Evolutionary conservation across 2,888 invertebrate genomes (phyloP).

Genomic region (Boloria selene): DNA sequence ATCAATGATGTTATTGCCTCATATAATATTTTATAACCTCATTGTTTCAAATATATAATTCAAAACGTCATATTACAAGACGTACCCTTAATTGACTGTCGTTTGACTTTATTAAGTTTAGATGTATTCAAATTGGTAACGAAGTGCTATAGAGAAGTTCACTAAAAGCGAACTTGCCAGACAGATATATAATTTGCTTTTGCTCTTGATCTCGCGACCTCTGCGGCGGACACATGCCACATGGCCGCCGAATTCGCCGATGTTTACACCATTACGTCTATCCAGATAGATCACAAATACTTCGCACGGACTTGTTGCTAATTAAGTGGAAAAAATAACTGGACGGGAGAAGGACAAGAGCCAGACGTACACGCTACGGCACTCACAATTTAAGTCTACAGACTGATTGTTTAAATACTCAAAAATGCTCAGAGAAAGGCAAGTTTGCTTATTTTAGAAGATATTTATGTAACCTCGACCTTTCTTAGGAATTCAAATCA

Average conservation of each 20-base stretch:
- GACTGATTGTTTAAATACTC: slow-evolving; percentile 1
- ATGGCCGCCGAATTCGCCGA: slow-evolving; percentile 4
- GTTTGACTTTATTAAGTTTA: too few relatives aligned
- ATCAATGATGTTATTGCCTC: too few relatives aligned
- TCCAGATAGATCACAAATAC: slow-evolving; percentile 11
- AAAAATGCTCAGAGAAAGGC: background rate
- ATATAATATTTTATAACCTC: too few relatives aligned
- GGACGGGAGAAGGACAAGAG: background rate
- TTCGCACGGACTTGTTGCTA: slow-evolving; percentile 2
- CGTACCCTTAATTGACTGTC: too few relatives aligned
- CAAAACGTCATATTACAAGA: too few relatives aligned
- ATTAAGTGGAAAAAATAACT: slow-evolving; percentile 16
- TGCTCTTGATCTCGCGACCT: background rate
- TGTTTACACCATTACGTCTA: slow-evolving; percentile 24
- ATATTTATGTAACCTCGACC: background rate
- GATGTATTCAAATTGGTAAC: too few relatives aligned
- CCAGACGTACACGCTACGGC: background rate
- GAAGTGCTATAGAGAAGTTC: too few relatives aligned
- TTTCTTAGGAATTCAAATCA: background rate
- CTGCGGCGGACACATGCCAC: background rate
- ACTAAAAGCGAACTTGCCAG: too few relatives aligned
- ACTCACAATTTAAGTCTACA: background rate
- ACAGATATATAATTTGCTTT: too few relatives aligned
- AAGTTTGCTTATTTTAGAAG: background rate
- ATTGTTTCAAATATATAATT: too few relatives aligned